A percentile compares a stretch with the other conserved stretches of the same genome.
Evolutionary conservation across 2,888 invertebrate genomes (phyloP).

Genomic region (Amiota communis): DNA sequence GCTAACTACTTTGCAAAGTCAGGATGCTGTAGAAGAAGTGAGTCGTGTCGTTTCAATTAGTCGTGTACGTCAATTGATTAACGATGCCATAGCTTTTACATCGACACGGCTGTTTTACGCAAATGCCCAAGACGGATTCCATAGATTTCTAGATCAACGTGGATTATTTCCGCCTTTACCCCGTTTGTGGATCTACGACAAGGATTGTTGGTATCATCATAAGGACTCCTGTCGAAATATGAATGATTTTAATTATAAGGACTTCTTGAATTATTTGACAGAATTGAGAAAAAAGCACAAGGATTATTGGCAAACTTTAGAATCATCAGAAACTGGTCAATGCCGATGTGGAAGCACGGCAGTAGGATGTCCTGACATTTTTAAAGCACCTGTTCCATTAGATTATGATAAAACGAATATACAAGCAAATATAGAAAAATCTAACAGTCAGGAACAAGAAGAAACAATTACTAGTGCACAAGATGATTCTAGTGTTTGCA

Average conservation of each 20-base stretch:
- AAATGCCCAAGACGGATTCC: constrained; percentile 81
- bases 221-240: constrained; percentile 63
- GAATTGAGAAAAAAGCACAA: no score
- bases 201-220: constrained; percentile 69
- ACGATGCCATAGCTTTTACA: constrained; percentile 85
- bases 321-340: no score
- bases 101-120: constrained; percentile 84
- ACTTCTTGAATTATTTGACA: no score
- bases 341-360: no score
- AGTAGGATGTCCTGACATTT: no score
- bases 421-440: no score
- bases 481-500: no score
- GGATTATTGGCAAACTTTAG: no score
- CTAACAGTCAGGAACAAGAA: no score
- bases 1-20: constrained; percentile 82
- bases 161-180: constrained; percentile 81
- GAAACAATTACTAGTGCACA: no score
- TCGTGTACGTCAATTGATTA: constrained; percentile 84
- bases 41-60: constrained; percentile 79
- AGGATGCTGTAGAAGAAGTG: constrained; percentile 81
- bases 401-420: no score
- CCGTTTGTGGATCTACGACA: constrained; percentile 82
- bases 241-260: constrained; percentile 58
- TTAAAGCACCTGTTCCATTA: no score
- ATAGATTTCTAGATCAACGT: constrained; percentile 78